Conservation (phyloP, 2,797 vertebrate species). For the Orestias chungarensis region DNA sequence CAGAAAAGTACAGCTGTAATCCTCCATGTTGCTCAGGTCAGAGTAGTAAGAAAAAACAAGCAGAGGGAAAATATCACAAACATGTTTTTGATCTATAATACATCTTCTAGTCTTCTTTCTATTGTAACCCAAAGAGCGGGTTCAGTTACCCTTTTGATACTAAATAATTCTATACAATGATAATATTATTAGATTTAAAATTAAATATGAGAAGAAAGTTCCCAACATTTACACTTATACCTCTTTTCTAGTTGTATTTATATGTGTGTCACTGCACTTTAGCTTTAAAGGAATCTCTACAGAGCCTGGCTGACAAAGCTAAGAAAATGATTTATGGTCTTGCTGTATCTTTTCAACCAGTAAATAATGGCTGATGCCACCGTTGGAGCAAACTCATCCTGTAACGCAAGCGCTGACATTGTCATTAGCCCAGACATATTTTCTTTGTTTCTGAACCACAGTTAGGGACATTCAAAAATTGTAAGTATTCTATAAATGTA, state of each 20-base stretch:
- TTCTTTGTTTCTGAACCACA: neutral
- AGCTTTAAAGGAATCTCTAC: constrained; percentile 13
- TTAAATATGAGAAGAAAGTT: constrained; percentile 6
- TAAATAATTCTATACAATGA: no score
- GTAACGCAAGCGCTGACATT: constrained; percentile 12
- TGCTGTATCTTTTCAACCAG: constrained; percentile 34
- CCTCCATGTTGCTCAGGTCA: neutral
- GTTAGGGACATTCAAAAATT: neutral
- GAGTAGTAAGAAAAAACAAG: neutral
- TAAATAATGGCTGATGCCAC: constrained; percentile 37
- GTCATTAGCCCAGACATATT: neutral
- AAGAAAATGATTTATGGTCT: constrained; percentile 39
- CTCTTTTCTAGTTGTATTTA: neutral
- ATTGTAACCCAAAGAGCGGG: neutral
- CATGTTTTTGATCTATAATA: neutral
- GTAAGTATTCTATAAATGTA: no score
- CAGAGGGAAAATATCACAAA: neutral
- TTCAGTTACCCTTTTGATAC: neutral
- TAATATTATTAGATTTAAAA: no score
- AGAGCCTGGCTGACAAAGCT: constrained; percentile 38
- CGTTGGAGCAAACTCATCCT: constrained; percentile 22
- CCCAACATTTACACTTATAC: neutral
- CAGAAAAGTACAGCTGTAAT: constrained; percentile 2
- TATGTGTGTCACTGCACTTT: constrained; percentile 12
- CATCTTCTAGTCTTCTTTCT: neutral